These are phyloP conservation scores for Eptatretus burgeri DNA, from an alignment of 2,113 vertebrate species.

Conservation along the genomic window DNA sequence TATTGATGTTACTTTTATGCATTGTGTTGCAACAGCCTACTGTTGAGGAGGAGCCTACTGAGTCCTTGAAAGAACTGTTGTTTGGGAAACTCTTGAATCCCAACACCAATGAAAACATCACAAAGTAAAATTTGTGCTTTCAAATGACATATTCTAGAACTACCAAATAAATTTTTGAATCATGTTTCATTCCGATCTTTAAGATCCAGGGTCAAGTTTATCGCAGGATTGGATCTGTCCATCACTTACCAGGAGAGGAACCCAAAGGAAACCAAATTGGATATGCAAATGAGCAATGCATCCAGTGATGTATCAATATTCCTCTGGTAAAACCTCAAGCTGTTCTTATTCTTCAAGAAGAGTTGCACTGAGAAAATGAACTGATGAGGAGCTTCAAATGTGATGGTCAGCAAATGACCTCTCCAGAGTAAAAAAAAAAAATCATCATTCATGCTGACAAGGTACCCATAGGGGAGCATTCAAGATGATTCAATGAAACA, in stretches of 20 bases:
- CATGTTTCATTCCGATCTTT: neutral
- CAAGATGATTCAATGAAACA: neutral
- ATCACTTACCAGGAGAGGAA: neutral
- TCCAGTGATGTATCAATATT: neutral
- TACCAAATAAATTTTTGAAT: neutral
- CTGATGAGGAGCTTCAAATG: neutral
- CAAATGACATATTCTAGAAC: neutral
- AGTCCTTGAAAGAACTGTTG: too few relatives aligned
- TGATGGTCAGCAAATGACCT: neutral
- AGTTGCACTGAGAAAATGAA: neutral
- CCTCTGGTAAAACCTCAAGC: neutral
- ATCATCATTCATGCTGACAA: neutral
- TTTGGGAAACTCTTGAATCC: too few relatives aligned
- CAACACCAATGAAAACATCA: too few relatives aligned
- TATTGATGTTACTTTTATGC: too few relatives aligned
- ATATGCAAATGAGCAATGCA: neutral
- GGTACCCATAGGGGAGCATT: neutral
- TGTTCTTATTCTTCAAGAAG: neutral
- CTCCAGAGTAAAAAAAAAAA: neutral
- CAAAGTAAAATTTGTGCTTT: too few relatives aligned
- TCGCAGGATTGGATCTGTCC: neutral
- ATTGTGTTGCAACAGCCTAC: too few relatives aligned
- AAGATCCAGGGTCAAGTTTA: neutral
- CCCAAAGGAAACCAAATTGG: neutral
- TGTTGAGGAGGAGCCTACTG: too few relatives aligned